phyloP scores from a whole-genome alignment of 2,113 vertebrate genomes.

The Numenius arquata region DNA sequence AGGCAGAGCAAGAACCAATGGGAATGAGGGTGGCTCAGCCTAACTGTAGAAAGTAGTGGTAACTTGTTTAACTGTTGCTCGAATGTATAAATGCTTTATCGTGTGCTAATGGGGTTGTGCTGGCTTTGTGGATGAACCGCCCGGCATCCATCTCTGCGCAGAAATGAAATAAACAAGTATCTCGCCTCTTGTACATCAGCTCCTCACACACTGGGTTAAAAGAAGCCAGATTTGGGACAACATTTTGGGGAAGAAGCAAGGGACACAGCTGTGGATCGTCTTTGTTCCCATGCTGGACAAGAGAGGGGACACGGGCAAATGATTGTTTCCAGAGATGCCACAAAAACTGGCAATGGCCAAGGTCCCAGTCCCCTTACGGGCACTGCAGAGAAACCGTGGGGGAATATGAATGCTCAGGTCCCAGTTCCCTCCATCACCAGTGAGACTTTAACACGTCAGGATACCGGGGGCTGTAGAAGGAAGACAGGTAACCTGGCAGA shows the following conservation, averaged over 20 bases:
- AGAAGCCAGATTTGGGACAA: neutral
- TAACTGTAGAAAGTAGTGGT: neutral
- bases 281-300: neutral
- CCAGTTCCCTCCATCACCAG: neutral
- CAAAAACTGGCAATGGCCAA: neutral
- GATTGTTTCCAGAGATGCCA: neutral
- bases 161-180: neutral
- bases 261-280: neutral
- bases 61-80: neutral
- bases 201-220: neutral
- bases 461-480: constrained; percentile 82
- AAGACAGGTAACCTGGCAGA: constrained; percentile 81
- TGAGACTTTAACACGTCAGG: constrained; percentile 77
- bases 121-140: neutral
- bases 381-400: neutral
- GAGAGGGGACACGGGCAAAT: neutral
- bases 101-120: neutral
- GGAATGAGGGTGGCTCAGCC: neutral
- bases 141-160: neutral
- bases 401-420: neutral
- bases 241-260: neutral
- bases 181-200: neutral
- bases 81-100: neutral
- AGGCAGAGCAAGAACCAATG: neutral
- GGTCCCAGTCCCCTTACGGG: neutral